These are phyloP conservation scores for Andrena trimmerana DNA, from an alignment of 2,888 invertebrate species.

Conservation along the genomic window DNA sequence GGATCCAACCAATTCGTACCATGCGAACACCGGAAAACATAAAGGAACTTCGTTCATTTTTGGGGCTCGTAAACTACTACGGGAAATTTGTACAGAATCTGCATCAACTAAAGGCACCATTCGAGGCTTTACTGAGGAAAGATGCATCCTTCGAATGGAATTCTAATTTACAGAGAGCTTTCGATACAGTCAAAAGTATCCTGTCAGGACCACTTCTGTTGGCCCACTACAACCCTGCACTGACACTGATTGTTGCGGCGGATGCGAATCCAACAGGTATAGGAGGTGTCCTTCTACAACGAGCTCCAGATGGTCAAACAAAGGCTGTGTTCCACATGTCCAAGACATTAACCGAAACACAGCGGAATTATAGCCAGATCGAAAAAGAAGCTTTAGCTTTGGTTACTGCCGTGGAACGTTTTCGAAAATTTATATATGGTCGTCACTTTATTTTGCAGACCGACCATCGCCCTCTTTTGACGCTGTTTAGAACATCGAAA, in stretches of 20 bases:
- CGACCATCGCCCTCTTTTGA: neutral
- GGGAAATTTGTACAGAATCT: neutral
- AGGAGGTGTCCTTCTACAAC: neutral
- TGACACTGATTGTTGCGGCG: neutral
- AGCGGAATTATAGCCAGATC: neutral
- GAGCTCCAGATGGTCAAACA: neutral
- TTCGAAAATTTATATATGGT: neutral
- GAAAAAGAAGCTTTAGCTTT: neutral
- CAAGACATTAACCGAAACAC: neutral
- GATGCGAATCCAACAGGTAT: neutral
- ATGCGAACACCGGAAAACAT: neutral
- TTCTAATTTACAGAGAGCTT: too few species aligned
- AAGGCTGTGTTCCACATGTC: neutral
- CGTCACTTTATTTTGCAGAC: constrained; percentile 1
- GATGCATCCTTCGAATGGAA: neutral
- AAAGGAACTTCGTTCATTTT: constrained; percentile 1
- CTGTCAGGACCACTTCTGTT: neutral
- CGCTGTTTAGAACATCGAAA: neutral
- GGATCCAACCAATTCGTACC: neutral
- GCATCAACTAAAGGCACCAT: neutral
- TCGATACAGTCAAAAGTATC: too few species aligned
- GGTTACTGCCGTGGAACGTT: neutral
- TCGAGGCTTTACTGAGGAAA: neutral
- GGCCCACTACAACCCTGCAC: neutral
- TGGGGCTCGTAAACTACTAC: neutral